Evolutionary conservation across 2,888 invertebrate species (phyloP).

Genomic region (Podabrus alpinus): DNA sequence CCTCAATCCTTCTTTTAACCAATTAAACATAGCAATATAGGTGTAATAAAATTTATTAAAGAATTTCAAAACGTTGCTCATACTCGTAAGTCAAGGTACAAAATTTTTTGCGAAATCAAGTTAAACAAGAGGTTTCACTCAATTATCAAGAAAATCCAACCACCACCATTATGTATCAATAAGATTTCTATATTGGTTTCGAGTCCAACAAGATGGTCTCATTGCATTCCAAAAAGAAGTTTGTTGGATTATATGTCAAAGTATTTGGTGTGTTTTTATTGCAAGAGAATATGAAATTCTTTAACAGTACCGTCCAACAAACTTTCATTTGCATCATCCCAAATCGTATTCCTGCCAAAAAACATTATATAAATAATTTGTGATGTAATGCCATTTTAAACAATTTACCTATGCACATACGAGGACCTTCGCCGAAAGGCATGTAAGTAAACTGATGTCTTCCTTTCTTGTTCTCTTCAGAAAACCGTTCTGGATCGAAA

Average conservation of each 20-base stretch:
- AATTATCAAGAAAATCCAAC: too few relatives aligned
- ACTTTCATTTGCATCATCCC: constrained; percentile 34
- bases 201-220: neutral
- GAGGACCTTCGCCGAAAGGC: constrained; percentile 46
- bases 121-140: too few relatives aligned
- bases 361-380: neutral
- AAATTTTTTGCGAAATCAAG: too few relatives aligned
- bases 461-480: constrained; percentile 4
- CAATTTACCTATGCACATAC: constrained; percentile 43
- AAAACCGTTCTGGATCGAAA: constrained; percentile 29
- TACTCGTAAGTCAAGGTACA: too few relatives aligned
- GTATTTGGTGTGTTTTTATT: constrained; percentile 13
- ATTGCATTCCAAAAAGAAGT: neutral
- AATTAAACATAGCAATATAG: too few relatives aligned
- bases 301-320: constrained; percentile 24
- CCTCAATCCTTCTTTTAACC: too few relatives aligned
- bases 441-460: constrained; percentile 28
- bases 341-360: constrained; percentile 31
- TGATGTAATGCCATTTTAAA: too few relatives aligned
- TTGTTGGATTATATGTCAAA: neutral
- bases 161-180: neutral
- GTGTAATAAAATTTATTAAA: too few relatives aligned
- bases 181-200: neutral
- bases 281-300: constrained; percentile 22
- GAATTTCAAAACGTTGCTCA: too few relatives aligned